Conservation (phyloP, 2,113 vertebrate genomes). For the Phycodurus eques region DNA sequence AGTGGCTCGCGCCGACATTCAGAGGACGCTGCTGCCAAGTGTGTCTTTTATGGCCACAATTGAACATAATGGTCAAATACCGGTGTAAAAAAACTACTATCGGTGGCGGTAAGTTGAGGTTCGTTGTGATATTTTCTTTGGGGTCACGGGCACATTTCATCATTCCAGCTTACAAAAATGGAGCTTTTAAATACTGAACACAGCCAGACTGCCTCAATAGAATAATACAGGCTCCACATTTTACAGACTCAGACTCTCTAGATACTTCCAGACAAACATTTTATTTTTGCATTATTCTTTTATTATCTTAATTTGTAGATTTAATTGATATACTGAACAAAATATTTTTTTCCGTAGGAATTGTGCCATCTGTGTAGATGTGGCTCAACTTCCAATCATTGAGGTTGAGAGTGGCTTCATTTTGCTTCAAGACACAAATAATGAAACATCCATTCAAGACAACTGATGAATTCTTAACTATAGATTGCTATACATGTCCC, state of each 20-base stretch:
- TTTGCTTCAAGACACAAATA: not conserved
- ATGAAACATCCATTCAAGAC: not conserved
- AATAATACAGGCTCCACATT: not conserved
- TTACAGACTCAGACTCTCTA: not conserved
- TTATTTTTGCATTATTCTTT: too few species aligned
- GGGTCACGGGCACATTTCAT: slow-evolving; percentile 54
- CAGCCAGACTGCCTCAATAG: not conserved
- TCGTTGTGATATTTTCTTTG: slow-evolving; percentile 50
- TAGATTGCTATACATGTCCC: too few species aligned
- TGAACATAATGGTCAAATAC: slow-evolving; percentile 78
- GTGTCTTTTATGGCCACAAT: slow-evolving; percentile 73
- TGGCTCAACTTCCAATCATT: not conserved
- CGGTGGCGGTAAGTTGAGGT: slow-evolving; percentile 17
- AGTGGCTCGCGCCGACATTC: slow-evolving; percentile 68
- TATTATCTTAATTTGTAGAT: not conserved
- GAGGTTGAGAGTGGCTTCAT: not conserved
- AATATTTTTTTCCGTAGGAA: not conserved
- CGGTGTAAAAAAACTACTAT: slow-evolving; percentile 68
- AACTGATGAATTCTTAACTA: not conserved
- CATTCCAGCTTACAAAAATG: slow-evolving; percentile 46
- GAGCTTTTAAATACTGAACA: slow-evolving; percentile 33
- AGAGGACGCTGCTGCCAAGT: slow-evolving; percentile 69
- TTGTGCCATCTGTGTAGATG: too few species aligned
- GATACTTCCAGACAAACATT: too few species aligned
- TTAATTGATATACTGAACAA: not conserved